phyloP scores from a whole-genome alignment of 2,797 vertebrate species.

The Microctenopoma lineatum region DNA sequence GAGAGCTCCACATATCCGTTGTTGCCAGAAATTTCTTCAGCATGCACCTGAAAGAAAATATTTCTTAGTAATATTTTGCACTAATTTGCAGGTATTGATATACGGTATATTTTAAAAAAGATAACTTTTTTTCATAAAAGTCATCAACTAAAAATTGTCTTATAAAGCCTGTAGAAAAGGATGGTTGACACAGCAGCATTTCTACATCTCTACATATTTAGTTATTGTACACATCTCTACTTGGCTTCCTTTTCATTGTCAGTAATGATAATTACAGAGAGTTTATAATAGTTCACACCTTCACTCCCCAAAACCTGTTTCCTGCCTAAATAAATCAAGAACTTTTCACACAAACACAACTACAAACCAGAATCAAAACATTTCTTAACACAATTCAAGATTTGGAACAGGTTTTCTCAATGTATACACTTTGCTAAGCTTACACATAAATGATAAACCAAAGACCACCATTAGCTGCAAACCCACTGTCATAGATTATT shows the following conservation, averaged over 20 bases:
- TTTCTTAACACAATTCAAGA: neutral
- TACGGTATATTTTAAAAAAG: slow-evolving; percentile 7
- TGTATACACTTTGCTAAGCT: neutral
- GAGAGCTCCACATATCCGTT: slow-evolving; percentile 93
- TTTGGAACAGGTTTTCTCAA: neutral
- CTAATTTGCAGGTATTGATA: slow-evolving; percentile 1
- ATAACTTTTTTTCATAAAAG: neutral
- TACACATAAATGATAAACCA: slow-evolving; percentile 4
- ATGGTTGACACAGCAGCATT: neutral
- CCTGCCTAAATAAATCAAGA: too few relatives aligned
- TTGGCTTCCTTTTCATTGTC: too few relatives aligned
- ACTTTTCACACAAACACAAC: neutral
- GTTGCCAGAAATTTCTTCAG: slow-evolving; percentile 96
- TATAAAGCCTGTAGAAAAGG: slow-evolving; percentile 2
- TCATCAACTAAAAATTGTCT: neutral
- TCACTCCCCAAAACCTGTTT: neutral
- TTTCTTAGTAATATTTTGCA: slow-evolving; percentile 28
- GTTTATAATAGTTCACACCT: neutral
- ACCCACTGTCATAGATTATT: slow-evolving; percentile 1
- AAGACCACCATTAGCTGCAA: slow-evolving; percentile 19
- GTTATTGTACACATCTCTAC: neutral
- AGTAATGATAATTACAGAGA: too few relatives aligned
- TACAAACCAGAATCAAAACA: too few relatives aligned
- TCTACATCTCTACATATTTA: slow-evolving; percentile 3
- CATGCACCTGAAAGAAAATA: slow-evolving; percentile 85